Evolutionary conservation across 1,140 invertebrate species (phyloP), one percentile per base, ranked within the genome.

Genomic region (Caenorhabditis brenneri): DNA sequence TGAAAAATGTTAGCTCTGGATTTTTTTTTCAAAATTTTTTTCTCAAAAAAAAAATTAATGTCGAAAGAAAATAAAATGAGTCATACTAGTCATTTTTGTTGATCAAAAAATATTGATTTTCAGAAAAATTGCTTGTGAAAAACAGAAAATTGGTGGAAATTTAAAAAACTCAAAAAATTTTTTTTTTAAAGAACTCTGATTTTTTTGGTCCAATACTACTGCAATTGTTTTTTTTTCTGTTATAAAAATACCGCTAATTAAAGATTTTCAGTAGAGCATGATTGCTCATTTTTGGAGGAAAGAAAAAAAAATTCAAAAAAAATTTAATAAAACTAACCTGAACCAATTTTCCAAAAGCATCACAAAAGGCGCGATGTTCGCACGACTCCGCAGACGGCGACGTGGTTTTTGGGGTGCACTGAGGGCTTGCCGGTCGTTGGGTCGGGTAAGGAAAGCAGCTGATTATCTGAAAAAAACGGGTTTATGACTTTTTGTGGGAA

Each of bases 381-480:
- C 33, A 55, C 15, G 49, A 60, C 29, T 48, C 69, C 15, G 22
- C 15, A n/a, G 27, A 39, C 29, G 48, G 46, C n/a, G n/a, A n/a
- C n/a, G n/a, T n/a, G n/a, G n/a, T n/a, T 27, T 78, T 36, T 16
- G 46, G 27, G 16, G 33, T 49, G 15, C 58, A 29, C 36, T 36
- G 80, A 1, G 60, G 16, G 65, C 55, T 48, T 2, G 69, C 33
- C 46, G 42, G 69, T 6, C 58, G 82, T 15, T 82, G 60, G 7
- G 84, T 80, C 22, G 84, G 84, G 42, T 79, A 86, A 22, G 84
- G 84, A 65, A 86, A 86, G 69, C 84, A 86, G 74, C 82, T 82
- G 81, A 86, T 86, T 39, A 86, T 86, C 84, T 86, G 78, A 27
- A 86, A 79, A 46, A 69, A 31, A 22, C 33, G 12, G 9, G 49